These are phyloP conservation scores for Homarus gammarus DNA, from an alignment of 2,888 invertebrate species.

Conservation along the genomic window DNA sequence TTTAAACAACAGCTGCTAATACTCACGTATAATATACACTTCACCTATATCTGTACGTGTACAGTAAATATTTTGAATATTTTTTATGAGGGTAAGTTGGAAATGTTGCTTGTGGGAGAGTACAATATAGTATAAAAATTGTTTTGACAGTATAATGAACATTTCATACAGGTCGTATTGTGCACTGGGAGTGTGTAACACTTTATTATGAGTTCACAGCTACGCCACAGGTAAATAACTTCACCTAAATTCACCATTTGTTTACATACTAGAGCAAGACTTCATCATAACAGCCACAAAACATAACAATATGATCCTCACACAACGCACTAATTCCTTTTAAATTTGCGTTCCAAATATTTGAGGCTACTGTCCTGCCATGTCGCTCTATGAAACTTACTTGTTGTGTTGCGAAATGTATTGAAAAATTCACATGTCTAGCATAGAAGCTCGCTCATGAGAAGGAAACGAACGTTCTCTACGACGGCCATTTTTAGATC, in stretches of 20 bases:
- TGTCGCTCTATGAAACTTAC: constrained; percentile 1
- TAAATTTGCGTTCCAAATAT: neutral
- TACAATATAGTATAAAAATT: no score
- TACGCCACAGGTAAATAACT: no score
- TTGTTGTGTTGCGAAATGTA: neutral
- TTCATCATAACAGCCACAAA: neutral
- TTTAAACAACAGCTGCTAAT: no score
- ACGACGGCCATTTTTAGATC: constrained; percentile 39
- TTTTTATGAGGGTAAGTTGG: no score
- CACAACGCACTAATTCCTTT: neutral
- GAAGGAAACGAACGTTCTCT: constrained; percentile 16
- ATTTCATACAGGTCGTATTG: no score
- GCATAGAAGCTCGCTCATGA: neutral
- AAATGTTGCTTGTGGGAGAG: no score
- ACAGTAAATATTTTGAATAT: no score
- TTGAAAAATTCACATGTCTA: neutral
- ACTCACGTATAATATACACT: no score
- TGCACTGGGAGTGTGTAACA: no score
- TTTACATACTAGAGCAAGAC: constrained; percentile 38
- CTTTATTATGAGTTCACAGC: no score
- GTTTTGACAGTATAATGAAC: no score
- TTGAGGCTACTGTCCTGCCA: neutral
- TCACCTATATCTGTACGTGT: no score
- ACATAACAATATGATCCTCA: constrained; percentile 14
- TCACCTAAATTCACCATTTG: constrained; percentile 16